Evolutionary conservation across 2,888 invertebrate species (phyloP), one percentile per base, ranked within the genome.

Genomic region (Caradrina clavipalpis): DNA sequence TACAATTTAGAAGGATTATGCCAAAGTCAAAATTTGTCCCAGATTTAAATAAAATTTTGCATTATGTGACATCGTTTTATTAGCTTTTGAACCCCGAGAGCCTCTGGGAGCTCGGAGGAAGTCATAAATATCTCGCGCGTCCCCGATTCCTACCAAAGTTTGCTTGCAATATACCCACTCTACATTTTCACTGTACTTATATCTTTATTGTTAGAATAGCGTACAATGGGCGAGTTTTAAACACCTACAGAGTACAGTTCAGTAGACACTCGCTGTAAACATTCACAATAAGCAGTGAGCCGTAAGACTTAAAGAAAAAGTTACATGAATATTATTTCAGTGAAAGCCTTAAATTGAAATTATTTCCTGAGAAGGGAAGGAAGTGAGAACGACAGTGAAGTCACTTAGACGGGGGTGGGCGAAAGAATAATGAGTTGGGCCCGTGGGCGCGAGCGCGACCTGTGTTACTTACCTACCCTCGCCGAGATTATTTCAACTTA

Each of bases 311-410:
- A 78, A 77, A 81, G 74, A 75, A 85, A 82, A 86, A 84, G 87
- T 85, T 87, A 87, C 86, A 86, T 84, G 86, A 89, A 87, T 87
- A 88, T 90, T 89, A 88, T 90, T 88, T 89, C 88, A 90, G 90
- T 90, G 89, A 87, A 86, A 86, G 81, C 80, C 87, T 86, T 88
- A 91, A 91, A 92, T 90, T 91, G 89, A 91, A 93, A 93, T 93
- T 90, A 91, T 93, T 91, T 91, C 89, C 87, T 87, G 88, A 78
- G 78, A 81, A 83, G 84, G 92, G 92, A 93, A 93, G 94, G 93
- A 94, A 94, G 92, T 91, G 90, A 89, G 88, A 89, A 91, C 89
- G 92, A 90, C 91, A 91, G 92, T 91, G 91, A 91, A 93, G 91
- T 92, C 91, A 92, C 90, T 93, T 91, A 91, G 88, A 89, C 85